These are phyloP conservation scores for Drosophila pruinosa DNA, from an alignment of 1,140 invertebrate genomes.

Conservation along the genomic window DNA sequence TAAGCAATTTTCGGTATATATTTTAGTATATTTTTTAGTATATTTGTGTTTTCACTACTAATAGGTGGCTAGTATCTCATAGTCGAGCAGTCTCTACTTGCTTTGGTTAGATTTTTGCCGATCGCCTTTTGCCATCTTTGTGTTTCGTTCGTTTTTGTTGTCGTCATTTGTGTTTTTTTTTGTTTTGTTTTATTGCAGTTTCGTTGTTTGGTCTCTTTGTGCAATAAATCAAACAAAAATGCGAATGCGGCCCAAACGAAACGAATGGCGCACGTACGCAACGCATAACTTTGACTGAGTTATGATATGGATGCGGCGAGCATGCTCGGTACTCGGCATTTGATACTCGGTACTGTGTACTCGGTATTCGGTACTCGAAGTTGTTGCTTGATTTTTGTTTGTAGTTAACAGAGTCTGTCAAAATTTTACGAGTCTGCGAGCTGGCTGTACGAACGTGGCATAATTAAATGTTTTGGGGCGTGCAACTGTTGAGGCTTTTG, in stretches of 20 bases:
- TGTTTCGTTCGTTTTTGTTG: not conserved
- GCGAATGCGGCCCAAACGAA: conserved; percentile 51
- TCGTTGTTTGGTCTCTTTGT: conserved; percentile 37
- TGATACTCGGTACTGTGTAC: conserved; percentile 7
- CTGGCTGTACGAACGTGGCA: conserved; percentile 40
- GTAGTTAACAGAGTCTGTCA: conserved; percentile 75
- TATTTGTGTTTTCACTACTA: no score
- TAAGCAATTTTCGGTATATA: no score
- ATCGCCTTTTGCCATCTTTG: conserved; percentile 14
- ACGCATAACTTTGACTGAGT: conserved; percentile 72
- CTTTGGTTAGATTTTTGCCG: conserved; percentile 17
- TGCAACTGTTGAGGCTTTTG: conserved; percentile 16
- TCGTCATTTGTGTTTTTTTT: conserved; percentile 6
- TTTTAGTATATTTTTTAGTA: no score
- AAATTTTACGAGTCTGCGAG: conserved; percentile 63
- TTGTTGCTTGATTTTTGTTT: conserved; percentile 48
- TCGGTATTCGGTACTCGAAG: not conserved
- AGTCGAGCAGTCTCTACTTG: no score
- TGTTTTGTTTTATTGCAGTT: conserved; percentile 21
- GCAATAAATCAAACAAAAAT: conserved; percentile 76
- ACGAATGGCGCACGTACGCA: conserved; percentile 72
- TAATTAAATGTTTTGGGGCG: conserved; percentile 54
- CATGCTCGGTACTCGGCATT: conserved; percentile 20
- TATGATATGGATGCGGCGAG: conserved; percentile 57
- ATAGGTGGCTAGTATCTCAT: no score